Evolutionary conservation across 2,113 vertebrate species (phyloP).

Genomic region (Ciconia maguari): DNA sequence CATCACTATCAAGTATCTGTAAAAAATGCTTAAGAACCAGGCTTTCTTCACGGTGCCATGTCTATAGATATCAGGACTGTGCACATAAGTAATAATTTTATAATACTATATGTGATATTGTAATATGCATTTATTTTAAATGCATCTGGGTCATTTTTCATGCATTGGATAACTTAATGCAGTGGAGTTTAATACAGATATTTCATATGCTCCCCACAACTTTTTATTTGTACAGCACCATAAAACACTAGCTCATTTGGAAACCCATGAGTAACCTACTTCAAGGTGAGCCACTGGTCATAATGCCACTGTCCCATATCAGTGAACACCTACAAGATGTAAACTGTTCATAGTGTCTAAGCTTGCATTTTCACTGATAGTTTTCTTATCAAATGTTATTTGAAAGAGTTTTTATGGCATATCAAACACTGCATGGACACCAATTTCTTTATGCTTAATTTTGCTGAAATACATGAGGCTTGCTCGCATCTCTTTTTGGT

Average conservation of each 20-base stretch:
- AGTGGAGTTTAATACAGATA: constrained; percentile 73
- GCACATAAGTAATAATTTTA: constrained; percentile 78
- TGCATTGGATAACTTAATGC: constrained; percentile 72
- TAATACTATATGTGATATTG: constrained; percentile 71
- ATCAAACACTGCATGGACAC: constrained; percentile 68
- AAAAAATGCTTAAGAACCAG: constrained; percentile 64
- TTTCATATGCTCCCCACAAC: constrained; percentile 70
- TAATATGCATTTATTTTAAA: constrained; percentile 80
- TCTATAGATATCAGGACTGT: constrained; percentile 71
- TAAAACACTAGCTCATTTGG: constrained; percentile 44
- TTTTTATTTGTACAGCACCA: constrained; percentile 76
- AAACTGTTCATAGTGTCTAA: constrained; percentile 61
- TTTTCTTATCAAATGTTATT: constrained; percentile 70
- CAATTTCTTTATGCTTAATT: constrained; percentile 57
- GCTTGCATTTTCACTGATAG: constrained; percentile 70
- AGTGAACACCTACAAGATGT: constrained; percentile 39
- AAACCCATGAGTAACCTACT: constrained; percentile 17
- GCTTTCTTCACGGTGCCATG: constrained; percentile 71
- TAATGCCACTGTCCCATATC: constrained; percentile 36
- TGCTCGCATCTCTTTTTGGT: constrained; percentile 18
- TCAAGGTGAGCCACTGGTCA: constrained; percentile 29
- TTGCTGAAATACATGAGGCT: constrained; percentile 38
- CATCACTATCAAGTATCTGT: constrained; percentile 67
- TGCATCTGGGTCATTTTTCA: constrained; percentile 74
- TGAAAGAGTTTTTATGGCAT: constrained; percentile 64